Evolutionary conservation across 2,797 vertebrate species (phyloP).

Genomic region (Merluccius polli): DNA sequence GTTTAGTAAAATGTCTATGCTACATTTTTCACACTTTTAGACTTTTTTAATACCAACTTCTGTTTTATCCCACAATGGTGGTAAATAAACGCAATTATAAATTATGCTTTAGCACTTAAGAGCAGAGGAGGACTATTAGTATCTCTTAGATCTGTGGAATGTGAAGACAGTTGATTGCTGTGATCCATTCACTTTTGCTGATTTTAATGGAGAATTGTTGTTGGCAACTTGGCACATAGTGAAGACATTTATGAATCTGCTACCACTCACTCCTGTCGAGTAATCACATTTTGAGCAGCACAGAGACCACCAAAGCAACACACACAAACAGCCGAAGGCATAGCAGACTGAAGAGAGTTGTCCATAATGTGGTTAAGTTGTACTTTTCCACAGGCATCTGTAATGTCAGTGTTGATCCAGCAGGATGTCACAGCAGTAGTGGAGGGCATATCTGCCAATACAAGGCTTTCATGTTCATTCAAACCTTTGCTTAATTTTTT

Average conservation of each 20-base stretch:
- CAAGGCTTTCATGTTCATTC: neutral
- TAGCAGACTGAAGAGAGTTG: constrained; percentile 4
- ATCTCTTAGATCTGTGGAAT: neutral
- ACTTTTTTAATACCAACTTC: neutral
- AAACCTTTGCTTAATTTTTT: no score
- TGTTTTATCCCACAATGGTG: neutral
- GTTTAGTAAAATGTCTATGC: neutral
- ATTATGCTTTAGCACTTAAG: neutral
- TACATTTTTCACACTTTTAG: neutral
- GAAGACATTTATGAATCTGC: constrained; percentile 35
- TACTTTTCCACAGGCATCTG: constrained; percentile 36
- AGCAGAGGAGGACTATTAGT: neutral
- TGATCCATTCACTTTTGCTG: neutral
- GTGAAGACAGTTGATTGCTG: neutral
- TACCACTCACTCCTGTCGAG: constrained; percentile 36
- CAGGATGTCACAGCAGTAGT: constrained; percentile 1
- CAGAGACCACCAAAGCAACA: constrained; percentile 57
- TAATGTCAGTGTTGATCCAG: constrained; percentile 14
- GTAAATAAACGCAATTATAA: neutral
- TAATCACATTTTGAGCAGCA: constrained; percentile 47
- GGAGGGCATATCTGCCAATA: neutral
- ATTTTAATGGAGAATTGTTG: neutral
- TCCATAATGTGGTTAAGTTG: constrained; percentile 22
- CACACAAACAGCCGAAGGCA: constrained; percentile 1
- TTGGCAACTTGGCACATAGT: constrained; percentile 20